Evolutionary conservation across 2,113 vertebrate genomes (phyloP).

Genomic region (Vulpes lagopus): DNA sequence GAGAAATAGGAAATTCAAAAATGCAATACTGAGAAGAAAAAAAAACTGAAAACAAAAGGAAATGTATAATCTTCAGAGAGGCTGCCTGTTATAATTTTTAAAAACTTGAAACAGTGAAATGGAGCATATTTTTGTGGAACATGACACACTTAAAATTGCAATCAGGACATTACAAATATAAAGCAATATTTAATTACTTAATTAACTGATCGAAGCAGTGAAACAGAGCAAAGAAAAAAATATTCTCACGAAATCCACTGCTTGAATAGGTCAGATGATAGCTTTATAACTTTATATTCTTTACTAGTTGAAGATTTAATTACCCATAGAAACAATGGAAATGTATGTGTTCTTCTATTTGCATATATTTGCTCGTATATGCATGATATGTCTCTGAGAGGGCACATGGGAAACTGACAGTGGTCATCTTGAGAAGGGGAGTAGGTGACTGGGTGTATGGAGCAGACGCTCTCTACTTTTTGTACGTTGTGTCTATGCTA

Average conservation of each 20-base stretch:
- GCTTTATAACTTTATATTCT: conserved; percentile 54
- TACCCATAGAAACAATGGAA: conserved; percentile 47
- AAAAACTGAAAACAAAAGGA: conserved; percentile 75
- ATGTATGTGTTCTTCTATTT: conserved; percentile 10
- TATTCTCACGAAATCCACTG: conserved; percentile 57
- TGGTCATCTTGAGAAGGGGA: background rate
- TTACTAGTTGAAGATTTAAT: conserved; percentile 59
- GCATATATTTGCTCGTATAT: conserved; percentile 21
- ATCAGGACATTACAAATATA: conserved; percentile 56
- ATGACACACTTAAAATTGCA: conserved; percentile 61
- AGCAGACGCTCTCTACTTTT: background rate
- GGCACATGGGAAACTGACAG: background rate
- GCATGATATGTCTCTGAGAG: background rate
- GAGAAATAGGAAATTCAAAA: background rate
- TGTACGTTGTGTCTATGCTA: background rate
- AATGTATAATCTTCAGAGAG: background rate
- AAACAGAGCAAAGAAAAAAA: conserved; percentile 34
- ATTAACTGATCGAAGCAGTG: conserved; percentile 51
- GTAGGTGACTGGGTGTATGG: background rate
- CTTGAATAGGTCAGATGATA: conserved; percentile 59
- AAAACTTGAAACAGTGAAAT: conserved; percentile 68
- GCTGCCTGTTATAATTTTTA: background rate
- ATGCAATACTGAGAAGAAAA: background rate
- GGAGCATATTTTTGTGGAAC: conserved; percentile 28
- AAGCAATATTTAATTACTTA: conserved; percentile 76